Percentiles rank a stretch among this genome's conserved stretches.
Conservation (phyloP, 92 coral and sea anemone species). For the Porites evermanni region DNA sequence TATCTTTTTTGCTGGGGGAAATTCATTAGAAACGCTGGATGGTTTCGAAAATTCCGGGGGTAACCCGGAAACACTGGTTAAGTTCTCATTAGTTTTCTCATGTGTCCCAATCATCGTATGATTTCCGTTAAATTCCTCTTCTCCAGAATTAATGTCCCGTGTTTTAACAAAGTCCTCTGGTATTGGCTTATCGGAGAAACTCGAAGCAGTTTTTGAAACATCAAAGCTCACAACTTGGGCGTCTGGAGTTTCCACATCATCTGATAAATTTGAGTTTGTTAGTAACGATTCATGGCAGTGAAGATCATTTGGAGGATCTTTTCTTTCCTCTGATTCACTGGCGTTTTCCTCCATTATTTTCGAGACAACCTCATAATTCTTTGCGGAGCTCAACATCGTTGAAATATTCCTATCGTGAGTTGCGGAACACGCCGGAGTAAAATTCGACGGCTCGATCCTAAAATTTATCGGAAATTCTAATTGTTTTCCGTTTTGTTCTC, state of each 20-base stretch:
- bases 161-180: constrained; percentile 18
- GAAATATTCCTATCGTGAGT: constrained; percentile 40
- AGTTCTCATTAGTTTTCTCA: background rate
- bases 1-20: constrained; percentile 12
- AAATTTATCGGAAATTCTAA: background rate
- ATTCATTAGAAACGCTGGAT: background rate
- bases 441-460: background rate
- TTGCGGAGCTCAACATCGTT: constrained; percentile 35
- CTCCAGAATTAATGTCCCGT: constrained; percentile 2
- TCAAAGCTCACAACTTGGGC: constrained; percentile 6
- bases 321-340: constrained; percentile 33
- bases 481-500: background rate
- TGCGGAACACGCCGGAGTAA: background rate
- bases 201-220: constrained; percentile 8
- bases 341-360: constrained; percentile 8
- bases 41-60: background rate
- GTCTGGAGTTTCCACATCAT: constrained; percentile 1
- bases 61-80: background rate
- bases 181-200: background rate
- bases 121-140: background rate
- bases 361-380: constrained; percentile 28
- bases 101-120: background rate
- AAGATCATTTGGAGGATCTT: background rate
- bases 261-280: constrained; percentile 6
- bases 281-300: constrained; percentile 7